Evolutionary conservation across 2,113 vertebrate genomes (phyloP).

Genomic region (Neoarius graeffei): DNA sequence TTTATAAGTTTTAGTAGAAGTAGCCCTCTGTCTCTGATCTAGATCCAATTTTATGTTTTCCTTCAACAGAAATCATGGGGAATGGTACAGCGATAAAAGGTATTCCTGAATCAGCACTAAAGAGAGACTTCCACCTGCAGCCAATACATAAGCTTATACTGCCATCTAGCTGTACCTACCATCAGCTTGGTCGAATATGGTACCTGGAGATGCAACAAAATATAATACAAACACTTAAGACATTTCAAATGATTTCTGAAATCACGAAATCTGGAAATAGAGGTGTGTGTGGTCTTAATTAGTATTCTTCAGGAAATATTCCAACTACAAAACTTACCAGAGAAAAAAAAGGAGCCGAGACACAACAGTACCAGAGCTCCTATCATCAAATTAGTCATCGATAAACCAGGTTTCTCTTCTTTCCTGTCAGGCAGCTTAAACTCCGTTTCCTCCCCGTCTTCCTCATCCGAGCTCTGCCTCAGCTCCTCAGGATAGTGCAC

Average conservation of each 20-base stretch:
- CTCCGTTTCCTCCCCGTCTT: constrained; percentile 71
- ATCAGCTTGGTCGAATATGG: constrained; percentile 64
- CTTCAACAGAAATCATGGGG: background rate
- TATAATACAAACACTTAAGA: constrained; percentile 56
- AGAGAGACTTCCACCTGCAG: constrained; percentile 28
- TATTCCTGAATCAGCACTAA: background rate
- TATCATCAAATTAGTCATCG: constrained; percentile 78
- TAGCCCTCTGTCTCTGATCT: constrained; percentile 3
- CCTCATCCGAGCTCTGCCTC: constrained; percentile 71
- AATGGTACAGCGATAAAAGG: constrained; percentile 39
- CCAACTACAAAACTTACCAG: constrained; percentile 71
- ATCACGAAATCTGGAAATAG: background rate
- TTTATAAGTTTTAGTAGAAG: background rate
- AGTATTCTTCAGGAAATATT: background rate
- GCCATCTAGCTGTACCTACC: constrained; percentile 65
- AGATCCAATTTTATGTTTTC: constrained; percentile 1
- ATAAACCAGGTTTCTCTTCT: constrained; percentile 68
- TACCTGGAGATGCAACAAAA: constrained; percentile 65
- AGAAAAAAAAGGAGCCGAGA: constrained; percentile 81
- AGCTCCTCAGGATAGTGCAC: constrained; percentile 54
- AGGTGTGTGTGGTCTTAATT: background rate
- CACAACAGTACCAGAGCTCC: constrained; percentile 78
- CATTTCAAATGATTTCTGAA: background rate
- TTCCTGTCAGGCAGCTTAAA: constrained; percentile 63
- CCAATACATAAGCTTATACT: constrained; percentile 56